Conservation (phyloP, 30 jellyfish, hydroid and myxozoan genomes). For the Aurelia sp. region DNA sequence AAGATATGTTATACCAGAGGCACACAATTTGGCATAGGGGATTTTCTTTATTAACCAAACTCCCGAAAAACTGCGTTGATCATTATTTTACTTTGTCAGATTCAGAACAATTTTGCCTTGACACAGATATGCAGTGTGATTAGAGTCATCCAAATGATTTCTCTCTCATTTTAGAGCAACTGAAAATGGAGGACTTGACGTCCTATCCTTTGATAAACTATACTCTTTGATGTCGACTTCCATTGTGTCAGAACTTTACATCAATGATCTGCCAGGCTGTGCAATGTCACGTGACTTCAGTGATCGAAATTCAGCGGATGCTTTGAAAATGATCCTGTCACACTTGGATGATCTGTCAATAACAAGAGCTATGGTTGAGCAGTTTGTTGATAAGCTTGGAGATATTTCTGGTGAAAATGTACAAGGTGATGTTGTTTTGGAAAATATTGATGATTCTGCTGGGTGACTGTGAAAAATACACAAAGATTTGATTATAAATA, state of each 20-base stretch:
- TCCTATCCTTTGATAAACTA: slow-evolving; percentile 37
- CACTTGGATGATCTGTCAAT: slow-evolving; percentile 73
- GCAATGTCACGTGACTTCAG: slow-evolving; percentile 48
- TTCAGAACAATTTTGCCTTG: no score
- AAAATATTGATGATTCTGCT: no score
- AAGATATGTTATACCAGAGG: no score
- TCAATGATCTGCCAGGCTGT: slow-evolving; percentile 38
- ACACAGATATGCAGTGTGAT: no score
- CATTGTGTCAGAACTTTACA: slow-evolving; percentile 11
- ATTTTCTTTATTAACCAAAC: no score
- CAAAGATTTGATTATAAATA: no score
- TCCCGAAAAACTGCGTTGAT: no score
- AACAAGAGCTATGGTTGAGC: slow-evolving; percentile 78
- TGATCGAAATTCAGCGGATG: slow-evolving; percentile 48
- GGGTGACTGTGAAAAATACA: no score
- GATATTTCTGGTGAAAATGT: slow-evolving; percentile 25
- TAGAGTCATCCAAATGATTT: not conserved
- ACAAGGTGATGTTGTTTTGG: slow-evolving; percentile 24
- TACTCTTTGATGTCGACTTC: not conserved
- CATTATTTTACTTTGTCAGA: no score
- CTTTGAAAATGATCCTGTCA: slow-evolving; percentile 35
- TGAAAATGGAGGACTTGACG: slow-evolving; percentile 53
- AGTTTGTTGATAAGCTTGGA: slow-evolving; percentile 65
- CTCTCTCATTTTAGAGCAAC: slow-evolving; percentile 1
- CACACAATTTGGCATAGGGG: no score